A percentile compares a stretch with the other conserved stretches of the same genome.
These are phyloP conservation scores for Lophura nycthemera DNA, from an alignment of 2,113 vertebrate species.

Conservation along the genomic window DNA sequence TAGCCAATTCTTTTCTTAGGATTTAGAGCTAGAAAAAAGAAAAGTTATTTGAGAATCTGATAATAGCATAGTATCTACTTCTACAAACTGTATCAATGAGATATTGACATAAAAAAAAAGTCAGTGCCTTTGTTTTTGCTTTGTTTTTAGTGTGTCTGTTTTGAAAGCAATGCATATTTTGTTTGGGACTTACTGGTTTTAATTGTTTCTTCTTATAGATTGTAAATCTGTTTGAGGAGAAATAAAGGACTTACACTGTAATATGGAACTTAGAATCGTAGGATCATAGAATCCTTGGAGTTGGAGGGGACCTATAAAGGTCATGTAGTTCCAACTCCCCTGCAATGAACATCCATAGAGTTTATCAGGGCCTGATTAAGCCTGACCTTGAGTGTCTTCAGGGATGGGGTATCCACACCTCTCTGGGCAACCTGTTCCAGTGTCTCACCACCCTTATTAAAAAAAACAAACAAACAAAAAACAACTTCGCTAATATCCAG, in stretches of 20 bases:
- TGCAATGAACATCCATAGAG: too few species aligned
- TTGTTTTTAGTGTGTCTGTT: neutral
- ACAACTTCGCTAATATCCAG: too few species aligned
- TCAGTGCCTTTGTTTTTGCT: neutral
- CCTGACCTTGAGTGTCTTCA: too few species aligned
- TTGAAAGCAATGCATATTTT: neutral
- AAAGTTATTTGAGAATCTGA: neutral
- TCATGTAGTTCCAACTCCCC: too few species aligned
- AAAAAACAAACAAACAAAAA: too few species aligned
- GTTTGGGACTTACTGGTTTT: neutral
- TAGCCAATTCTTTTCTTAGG: slow-evolving; percentile 22
- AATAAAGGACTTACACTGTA: neutral
- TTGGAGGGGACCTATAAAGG: too few species aligned
- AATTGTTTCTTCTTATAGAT: neutral
- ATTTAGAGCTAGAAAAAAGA: neutral
- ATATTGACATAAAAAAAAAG: neutral
- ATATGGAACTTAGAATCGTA: neutral
- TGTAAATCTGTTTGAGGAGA: neutral
- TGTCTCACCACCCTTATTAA: too few species aligned
- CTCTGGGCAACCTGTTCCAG: too few species aligned
- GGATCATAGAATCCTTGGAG: too few species aligned
- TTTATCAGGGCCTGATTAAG: too few species aligned
- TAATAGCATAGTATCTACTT: neutral
- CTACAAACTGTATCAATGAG: neutral
- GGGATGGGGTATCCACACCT: too few species aligned